Base-by-base conservation (phyloP, 2,888 invertebrate species). In the Ophion obscuratus region DNA sequence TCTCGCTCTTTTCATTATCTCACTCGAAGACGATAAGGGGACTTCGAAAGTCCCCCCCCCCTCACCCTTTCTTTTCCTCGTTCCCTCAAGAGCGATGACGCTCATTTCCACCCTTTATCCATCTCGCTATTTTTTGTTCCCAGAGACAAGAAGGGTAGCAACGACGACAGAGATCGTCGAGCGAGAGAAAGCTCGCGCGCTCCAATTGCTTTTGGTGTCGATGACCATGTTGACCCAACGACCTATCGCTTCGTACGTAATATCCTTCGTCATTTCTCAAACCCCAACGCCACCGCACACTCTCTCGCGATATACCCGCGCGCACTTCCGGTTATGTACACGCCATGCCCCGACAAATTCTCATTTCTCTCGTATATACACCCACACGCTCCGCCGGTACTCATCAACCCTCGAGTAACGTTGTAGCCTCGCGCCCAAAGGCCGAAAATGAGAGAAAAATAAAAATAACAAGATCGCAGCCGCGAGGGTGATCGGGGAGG, bases 141-240 rank as follows among this genome's bases (percentile, higher is more conserved):
- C n/a, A 6, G 67, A 53, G 47, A 24, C 31, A 64, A 47, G 24
- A 27, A 64, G 61, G 71, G 67, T 64, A 62, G 44, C 59, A 44
- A 40, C 44, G 53, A 11, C 40, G 79, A 71, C 74, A 74, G 83
- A 85, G 87, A 75, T 82, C 83, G 78, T 73, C 74, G 78, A 83
- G 85, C 83, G 78, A 82, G 84, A 86, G 79, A 79, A 75, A 83
- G 78, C 81, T 85, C 74, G 83, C 78, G 76, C 83, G 88, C 88
- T 88, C 88, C 84, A 88, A 86, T 88, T 88, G 78, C 82, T 71
- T 83, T 86, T 57, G 83, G 87, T 88, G 88, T 87, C 87, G 84
- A 85, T 85, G 84, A 87, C 87, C 85, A 86, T 78, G 80, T 81
- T 83, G 87, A 87, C 83, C 83, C 81, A 85, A 83, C 84, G 80